phyloP scores from a whole-genome alignment of 2,113 vertebrate genomes.

The Neolamprologus sp. region DNA sequence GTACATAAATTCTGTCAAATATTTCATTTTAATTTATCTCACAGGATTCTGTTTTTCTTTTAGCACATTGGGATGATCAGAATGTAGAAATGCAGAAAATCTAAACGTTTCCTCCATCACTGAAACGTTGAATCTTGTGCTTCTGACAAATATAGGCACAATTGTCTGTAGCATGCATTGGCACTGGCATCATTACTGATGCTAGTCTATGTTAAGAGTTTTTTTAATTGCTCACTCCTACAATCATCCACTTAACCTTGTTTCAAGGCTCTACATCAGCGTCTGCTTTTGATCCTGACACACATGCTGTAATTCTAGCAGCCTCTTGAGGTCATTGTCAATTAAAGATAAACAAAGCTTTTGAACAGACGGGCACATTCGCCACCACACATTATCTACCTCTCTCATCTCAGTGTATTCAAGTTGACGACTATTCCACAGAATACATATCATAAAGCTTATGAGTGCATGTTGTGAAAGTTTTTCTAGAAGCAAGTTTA shows the following conservation, averaged over 20 bases:
- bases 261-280: not conserved
- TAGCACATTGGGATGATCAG: not conserved
- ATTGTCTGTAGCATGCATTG: not conserved
- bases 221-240: not conserved
- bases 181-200: not conserved
- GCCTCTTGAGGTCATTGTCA: not conserved
- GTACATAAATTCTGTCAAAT: not conserved
- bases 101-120: not conserved
- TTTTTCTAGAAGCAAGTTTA: not conserved
- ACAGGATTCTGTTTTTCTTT: not conserved
- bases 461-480: not conserved
- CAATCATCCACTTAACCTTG: not conserved
- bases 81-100: not conserved
- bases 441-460: not conserved
- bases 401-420: not conserved
- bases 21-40: not conserved
- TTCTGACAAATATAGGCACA: not conserved
- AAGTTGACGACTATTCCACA: not conserved
- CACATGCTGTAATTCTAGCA: not conserved
- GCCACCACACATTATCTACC: not conserved
- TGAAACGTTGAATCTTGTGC: not conserved
- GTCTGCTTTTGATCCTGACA: not conserved
- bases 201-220: not conserved
- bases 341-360: not conserved
- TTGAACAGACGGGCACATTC: not conserved